Evolutionary conservation across 2,888 invertebrate species (phyloP), one percentile per base, ranked within the genome.

Genomic region (Heteropelma amictum): DNA sequence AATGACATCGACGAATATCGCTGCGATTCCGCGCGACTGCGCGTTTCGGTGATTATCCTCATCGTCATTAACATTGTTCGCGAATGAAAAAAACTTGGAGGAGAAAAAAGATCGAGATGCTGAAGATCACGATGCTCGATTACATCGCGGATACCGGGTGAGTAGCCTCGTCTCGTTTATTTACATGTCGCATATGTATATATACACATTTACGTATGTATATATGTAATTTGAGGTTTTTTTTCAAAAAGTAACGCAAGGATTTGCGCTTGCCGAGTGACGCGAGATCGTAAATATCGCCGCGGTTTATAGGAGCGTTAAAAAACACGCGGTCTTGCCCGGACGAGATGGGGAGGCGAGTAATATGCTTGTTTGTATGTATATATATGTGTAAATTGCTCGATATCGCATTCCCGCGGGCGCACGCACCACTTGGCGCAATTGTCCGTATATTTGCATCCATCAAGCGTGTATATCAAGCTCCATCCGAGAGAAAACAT

Each of bases 81-180:
- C 60, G 45, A 49, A 35, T 63, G 61, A 61, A 40, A 67, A 56
- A 56, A 3, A 54, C 21, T 42, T 40, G 53, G 26, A 14, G 42
- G 40, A 47, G 60, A 40, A 61, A 58, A 7, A 42, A 19, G 14
- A n/a, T 14, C 53, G 58, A 53, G 40, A 88, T 88, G 88, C 81
- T 88, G 80, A 88, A 87, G 80, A 87, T 88, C 82, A 86, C 87
- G 71, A 88, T 88, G 88, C 80, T 88, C 84, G 88, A 88, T 85
- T 88, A 88, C 81, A 88, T 88, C 77, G 86, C 86, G 61, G 88
- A 88, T 72, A 82, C 87, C 23, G 87, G 88, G 88, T 88, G 79
- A 88, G 88, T 85, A 3, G n/a, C n/a, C n/a, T n/a, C n/a, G n/a
- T n/a, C n/a, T n/a, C n/a, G n/a, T n/a, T n/a, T n/a, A n/a, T n/a